Conservation (phyloP, 1,140 invertebrate species). For the Cydia splendana region DNA sequence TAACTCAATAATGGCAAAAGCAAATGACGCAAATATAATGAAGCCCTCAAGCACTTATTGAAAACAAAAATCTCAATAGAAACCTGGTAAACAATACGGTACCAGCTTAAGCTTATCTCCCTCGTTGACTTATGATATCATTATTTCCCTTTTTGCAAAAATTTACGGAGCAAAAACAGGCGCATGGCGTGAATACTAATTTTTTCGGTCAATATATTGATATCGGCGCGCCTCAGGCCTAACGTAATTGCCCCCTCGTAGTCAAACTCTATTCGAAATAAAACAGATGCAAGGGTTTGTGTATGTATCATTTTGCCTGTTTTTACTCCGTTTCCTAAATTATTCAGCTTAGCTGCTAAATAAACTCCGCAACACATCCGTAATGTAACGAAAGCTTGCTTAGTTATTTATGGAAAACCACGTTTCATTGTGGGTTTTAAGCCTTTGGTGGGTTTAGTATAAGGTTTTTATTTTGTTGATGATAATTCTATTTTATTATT, state of each 20-base stretch:
- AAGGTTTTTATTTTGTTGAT: conserved; percentile 31
- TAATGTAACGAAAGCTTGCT: conserved; percentile 66
- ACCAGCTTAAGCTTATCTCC: conserved; percentile 68
- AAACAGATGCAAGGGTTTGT: conserved; percentile 66
- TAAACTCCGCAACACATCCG: conserved; percentile 77
- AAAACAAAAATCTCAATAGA: conserved; percentile 57
- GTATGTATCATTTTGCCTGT: conserved; percentile 37
- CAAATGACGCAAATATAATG: conserved; percentile 30
- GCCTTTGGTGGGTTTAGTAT: conserved; percentile 10
- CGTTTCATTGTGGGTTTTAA: conserved; percentile 75
- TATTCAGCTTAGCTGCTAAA: conserved; percentile 68
- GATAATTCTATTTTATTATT: conserved; percentile 25
- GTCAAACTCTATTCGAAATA: conserved; percentile 67
- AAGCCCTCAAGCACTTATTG: conserved; percentile 23
- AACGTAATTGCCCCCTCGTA: conserved; percentile 52
- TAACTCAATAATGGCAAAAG: conserved; percentile 16
- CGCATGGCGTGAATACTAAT: conserved; percentile 70
- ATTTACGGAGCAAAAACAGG: conserved; percentile 72
- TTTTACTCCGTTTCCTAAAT: conserved; percentile 71
- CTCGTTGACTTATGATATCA: conserved; percentile 69
- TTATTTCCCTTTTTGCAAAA: conserved; percentile 76
- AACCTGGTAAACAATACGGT: conserved; percentile 67
- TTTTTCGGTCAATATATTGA: conserved; percentile 67
- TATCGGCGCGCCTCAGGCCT: conserved; percentile 51
- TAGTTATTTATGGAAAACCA: conserved; percentile 77